Base-by-base conservation (phyloP, 2,797 vertebrate genomes). In the Anableps anableps region DNA sequence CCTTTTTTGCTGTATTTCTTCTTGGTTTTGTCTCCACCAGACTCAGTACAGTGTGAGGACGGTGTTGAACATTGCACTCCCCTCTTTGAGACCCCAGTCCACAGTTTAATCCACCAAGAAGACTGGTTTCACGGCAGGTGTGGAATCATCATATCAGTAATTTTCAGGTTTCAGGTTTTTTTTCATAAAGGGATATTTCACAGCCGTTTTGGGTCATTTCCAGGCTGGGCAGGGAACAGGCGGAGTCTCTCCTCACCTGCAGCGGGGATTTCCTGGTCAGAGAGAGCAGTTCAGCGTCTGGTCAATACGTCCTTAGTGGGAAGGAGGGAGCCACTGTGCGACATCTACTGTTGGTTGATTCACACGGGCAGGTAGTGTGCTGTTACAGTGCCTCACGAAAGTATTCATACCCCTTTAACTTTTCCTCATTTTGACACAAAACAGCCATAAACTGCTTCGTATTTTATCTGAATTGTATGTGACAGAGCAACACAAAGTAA, bases 251-350 rank as follows among this genome's bases (percentile, higher is more conserved):
- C 43, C 94, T 99, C 75, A 93, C 94, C 74, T 96, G 96, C 0
- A 97, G 96, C 0, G 98, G 98, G 4, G 98, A 99, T 88, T 99
- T 98, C 91, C 92, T 99, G 94, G 97, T 98, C 85, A 94, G 98
- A 82, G 97, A 98, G 90, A 99, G 98, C 87, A 94, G 93, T 74
- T 96, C 97, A 0, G 97, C 97, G 77, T 95, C 96, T 45, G 97
- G 97, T 79, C 98, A 98, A 76, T 98, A 97, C 47, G 97, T 99
- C 4, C 94, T 99, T 90, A 98, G 97, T 34, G 97, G 97, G n/a
- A 94, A 98, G 80, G 97, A 98, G 86, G 97, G 96, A 88, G 95
- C 94, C 80, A 96, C 96, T 16, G 96, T 96, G 64, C 97, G 96
- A 36, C 98, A 98, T 85, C 95, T 99, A 26, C 96, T 98, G 76